Conservation (phyloP, 2,113 vertebrate genomes). For the Blennius ocellaris region DNA sequence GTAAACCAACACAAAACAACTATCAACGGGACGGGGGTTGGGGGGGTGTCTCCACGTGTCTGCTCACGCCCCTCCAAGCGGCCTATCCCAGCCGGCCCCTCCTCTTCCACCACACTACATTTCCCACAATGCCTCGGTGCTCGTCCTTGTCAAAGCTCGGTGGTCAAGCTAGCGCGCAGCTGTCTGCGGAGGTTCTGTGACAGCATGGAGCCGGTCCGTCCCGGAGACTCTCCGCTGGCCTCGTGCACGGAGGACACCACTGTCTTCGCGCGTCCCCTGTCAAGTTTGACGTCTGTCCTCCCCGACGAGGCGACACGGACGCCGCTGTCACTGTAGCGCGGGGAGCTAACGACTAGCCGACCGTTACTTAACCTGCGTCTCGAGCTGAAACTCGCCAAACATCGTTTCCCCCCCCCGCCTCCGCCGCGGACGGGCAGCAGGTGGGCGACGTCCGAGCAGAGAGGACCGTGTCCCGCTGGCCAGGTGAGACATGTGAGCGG, state of each 20-base stretch:
- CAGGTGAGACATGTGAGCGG: too few species aligned
- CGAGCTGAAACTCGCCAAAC: too few species aligned
- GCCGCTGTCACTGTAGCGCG: constrained; percentile 12
- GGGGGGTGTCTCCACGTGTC: background rate
- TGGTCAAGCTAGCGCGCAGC: constrained; percentile 38
- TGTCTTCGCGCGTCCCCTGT: background rate
- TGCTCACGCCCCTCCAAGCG: constrained; percentile 71
- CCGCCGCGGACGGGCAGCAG: too few species aligned
- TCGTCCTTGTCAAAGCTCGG: constrained; percentile 61
- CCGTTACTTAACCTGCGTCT: constrained; percentile 38
- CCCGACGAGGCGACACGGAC: background rate
- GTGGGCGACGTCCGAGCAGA: too few species aligned
- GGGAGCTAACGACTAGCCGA: constrained; percentile 65
- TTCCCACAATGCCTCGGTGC: constrained; percentile 73
- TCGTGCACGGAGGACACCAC: background rate
- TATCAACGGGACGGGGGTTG: too few species aligned
- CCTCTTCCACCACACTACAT: constrained; percentile 55
- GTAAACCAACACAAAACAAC: too few species aligned
- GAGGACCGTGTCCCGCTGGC: too few species aligned
- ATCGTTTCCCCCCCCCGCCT: too few species aligned
- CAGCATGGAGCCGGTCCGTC: constrained; percentile 46
- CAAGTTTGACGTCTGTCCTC: background rate
- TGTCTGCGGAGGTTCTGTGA: constrained; percentile 13
- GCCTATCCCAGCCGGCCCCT: constrained; percentile 69
- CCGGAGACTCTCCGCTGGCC: constrained; percentile 45